A percentile compares a stretch with the other conserved stretches of the same genome.
Evolutionary conservation across 2,797 vertebrate species (phyloP).

Genomic region (Myripristis jacobus): DNA sequence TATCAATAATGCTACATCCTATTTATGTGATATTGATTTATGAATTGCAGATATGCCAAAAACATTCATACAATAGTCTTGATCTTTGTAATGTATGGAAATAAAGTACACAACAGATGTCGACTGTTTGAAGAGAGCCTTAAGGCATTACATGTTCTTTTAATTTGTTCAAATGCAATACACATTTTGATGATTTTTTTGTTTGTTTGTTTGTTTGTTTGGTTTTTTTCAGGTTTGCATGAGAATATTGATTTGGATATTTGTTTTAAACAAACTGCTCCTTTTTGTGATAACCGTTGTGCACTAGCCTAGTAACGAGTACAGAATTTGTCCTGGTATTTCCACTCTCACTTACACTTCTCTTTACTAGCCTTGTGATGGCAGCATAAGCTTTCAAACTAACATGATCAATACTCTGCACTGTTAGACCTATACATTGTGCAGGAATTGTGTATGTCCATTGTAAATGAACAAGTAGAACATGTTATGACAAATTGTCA

Average conservation of each 20-base stretch:
- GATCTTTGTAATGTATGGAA: not conserved
- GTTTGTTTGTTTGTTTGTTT: too few relatives aligned
- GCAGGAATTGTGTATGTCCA: slow-evolving; percentile 8
- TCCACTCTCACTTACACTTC: slow-evolving; percentile 23
- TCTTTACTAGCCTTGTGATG: slow-evolving; percentile 57
- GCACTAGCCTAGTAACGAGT: not conserved
- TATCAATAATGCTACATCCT: not conserved
- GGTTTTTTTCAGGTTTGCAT: too few relatives aligned
- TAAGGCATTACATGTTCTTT: not conserved
- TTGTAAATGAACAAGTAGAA: slow-evolving; percentile 3
- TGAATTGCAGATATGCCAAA: not conserved
- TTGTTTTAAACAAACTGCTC: not conserved
- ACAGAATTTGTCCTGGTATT: not conserved
- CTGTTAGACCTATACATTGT: not conserved
- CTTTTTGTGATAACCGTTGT: not conserved
- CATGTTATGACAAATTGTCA: slow-evolving; percentile 2
- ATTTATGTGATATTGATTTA: too few relatives aligned
- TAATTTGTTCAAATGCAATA: not conserved
- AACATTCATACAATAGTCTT: not conserved
- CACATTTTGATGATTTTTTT: not conserved
- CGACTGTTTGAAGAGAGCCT: not conserved
- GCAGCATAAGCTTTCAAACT: slow-evolving; percentile 62
- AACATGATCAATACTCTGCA: not conserved
- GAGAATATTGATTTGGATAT: not conserved
- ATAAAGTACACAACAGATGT: not conserved